Conservation (phyloP, 1,140 invertebrate species). For the Drosophila ercepeae region DNA sequence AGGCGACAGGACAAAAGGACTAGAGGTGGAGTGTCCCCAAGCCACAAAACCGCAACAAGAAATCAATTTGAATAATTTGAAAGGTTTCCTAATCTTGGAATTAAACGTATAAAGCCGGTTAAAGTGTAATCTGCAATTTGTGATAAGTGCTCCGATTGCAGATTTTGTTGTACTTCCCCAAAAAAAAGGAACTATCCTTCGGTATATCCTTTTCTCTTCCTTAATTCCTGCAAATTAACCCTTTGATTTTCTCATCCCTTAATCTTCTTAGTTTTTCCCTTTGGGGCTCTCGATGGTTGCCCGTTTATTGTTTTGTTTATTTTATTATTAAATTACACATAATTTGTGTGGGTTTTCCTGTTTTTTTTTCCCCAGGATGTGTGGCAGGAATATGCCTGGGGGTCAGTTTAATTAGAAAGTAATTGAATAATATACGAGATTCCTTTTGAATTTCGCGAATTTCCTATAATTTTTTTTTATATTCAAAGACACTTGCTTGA, state of each 20-base stretch:
- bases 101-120: neutral
- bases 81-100: slow-evolving; percentile 6
- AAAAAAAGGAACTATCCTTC: slow-evolving; percentile 6
- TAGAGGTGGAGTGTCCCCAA: neutral
- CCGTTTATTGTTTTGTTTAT: slow-evolving; percentile 11
- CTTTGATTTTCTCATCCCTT: neutral
- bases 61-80: slow-evolving; percentile 43
- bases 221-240: neutral
- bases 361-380: neutral
- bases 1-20: neutral
- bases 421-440: slow-evolving; percentile 13
- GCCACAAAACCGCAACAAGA: slow-evolving; percentile 7
- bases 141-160: no score
- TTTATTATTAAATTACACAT: slow-evolving; percentile 24
- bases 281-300: neutral
- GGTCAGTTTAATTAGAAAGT: slow-evolving; percentile 12
- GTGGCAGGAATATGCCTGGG: neutral
- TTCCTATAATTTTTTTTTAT: no score
- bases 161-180: neutral
- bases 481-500: slow-evolving; percentile 30
- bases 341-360: neutral
- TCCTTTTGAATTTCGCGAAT: no score
- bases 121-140: neutral
- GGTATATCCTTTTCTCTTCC: no score
- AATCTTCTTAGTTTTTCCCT: neutral